A percentile compares a stretch with the other conserved stretches of the same genome.
Evolutionary conservation across 2,113 vertebrate species (phyloP).

Genomic region (Oxyura jamaicensis): DNA sequence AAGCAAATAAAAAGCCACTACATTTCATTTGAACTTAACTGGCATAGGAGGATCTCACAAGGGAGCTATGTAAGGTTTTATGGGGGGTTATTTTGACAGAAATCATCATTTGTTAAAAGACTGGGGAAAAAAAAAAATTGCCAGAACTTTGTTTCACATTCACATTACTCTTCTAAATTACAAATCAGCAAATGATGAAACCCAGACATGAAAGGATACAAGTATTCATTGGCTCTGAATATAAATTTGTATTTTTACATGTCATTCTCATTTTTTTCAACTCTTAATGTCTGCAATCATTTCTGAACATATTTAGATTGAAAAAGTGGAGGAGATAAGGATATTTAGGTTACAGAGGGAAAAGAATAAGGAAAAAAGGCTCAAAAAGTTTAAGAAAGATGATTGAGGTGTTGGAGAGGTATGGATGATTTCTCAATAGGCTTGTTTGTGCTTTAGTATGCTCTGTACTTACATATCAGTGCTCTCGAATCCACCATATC

Average conservation of each 20-base stretch:
- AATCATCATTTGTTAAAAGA: neutral
- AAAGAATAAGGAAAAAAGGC: neutral
- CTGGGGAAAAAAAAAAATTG: neutral
- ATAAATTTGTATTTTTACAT: neutral
- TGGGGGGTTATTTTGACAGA: slow-evolving; percentile 1
- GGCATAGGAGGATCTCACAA: neutral
- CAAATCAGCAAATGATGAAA: slow-evolving; percentile 8
- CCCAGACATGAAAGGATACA: slow-evolving; percentile 9
- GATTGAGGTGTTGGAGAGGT: neutral
- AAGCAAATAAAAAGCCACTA: slow-evolving; percentile 4
- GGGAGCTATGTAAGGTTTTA: neutral
- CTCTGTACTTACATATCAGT: neutral
- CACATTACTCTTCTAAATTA: neutral
- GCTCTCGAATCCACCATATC: neutral
- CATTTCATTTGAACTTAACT: slow-evolving; percentile 24
- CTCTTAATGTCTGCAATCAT: neutral
- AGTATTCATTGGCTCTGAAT: neutral
- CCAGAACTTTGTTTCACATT: slow-evolving; percentile 24
- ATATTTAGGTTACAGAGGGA: neutral
- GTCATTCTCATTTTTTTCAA: slow-evolving; percentile 4
- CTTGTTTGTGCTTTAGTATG: neutral
- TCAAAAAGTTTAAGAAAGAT: neutral
- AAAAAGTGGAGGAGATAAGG: neutral
- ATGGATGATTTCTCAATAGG: neutral
- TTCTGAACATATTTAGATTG: neutral